These are phyloP conservation scores for Smithornis capensis DNA, from an alignment of 2,113 vertebrate genomes.

Conservation along the genomic window DNA sequence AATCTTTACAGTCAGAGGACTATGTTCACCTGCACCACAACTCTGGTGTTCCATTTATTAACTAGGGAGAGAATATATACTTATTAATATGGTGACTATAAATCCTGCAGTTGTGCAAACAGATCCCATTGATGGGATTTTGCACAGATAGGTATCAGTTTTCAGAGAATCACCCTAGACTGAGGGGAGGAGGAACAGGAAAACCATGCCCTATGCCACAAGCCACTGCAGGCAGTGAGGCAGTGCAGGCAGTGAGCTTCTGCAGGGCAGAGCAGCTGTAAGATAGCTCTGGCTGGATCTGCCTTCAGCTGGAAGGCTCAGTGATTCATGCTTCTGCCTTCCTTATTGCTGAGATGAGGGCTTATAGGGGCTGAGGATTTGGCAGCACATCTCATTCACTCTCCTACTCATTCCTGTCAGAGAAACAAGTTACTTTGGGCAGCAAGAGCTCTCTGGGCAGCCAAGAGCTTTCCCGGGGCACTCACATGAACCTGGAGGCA, in stretches of 20 bases:
- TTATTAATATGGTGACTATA: neutral
- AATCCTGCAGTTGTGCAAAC: neutral
- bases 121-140: neutral
- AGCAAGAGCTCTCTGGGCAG: neutral
- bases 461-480: neutral
- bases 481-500: neutral
- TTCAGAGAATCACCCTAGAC: neutral
- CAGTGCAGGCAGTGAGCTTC: fast-evolving
- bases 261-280: neutral
- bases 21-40: neutral
- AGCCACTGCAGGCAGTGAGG: neutral
- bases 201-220: neutral
- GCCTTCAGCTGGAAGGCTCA: neutral
- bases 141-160: neutral
- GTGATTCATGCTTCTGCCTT: neutral
- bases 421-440: neutral
- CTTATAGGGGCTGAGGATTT: neutral
- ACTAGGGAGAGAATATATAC: neutral
- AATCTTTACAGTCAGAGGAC: neutral
- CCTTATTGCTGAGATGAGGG: neutral
- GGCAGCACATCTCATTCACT: neutral
- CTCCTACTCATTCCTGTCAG: neutral
- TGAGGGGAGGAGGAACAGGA: neutral
- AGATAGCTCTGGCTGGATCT: fast-evolving
- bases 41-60: neutral